Percentiles rank a stretch among this genome's conserved stretches.
Conservation (phyloP, 2,888 invertebrate genomes). For the Synergus umbraculus region DNA sequence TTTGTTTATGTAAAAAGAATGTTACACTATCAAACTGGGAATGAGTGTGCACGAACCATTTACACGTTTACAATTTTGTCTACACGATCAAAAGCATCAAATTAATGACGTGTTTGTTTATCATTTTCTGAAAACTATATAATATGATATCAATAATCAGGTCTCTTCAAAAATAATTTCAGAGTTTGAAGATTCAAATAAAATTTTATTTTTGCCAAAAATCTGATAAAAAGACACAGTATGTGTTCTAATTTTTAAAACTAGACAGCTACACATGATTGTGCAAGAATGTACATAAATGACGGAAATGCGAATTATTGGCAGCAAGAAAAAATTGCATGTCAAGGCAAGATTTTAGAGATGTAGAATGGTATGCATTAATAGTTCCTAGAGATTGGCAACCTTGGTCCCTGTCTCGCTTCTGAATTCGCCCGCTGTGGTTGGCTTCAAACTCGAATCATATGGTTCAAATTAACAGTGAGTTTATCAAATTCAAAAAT, state of each 20-base stretch:
- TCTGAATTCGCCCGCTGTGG: conserved; percentile 70
- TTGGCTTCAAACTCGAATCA: conserved; percentile 60
- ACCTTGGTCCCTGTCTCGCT: conserved; percentile 76
- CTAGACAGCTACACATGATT: neutral
- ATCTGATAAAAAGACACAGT: too few relatives aligned
- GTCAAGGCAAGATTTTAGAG: conserved; percentile 10
- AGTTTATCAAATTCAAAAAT: neutral
- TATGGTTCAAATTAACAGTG: conserved; percentile 8
- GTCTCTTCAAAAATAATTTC: too few relatives aligned
- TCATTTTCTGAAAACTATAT: too few relatives aligned
- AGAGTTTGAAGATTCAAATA: too few relatives aligned
- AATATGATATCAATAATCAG: too few relatives aligned
- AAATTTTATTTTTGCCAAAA: too few relatives aligned
- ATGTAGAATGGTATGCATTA: conserved; percentile 31
- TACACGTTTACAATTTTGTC: too few relatives aligned
- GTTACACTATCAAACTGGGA: neutral
- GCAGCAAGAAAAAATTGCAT: conserved; percentile 30
- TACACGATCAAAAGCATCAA: too few relatives aligned
- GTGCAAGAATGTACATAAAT: conserved; percentile 4
- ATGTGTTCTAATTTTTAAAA: neutral
- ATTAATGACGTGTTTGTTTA: too few relatives aligned
- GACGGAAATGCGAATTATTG: conserved; percentile 10
- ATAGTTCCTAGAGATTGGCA: conserved; percentile 68
- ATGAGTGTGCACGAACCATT: neutral
- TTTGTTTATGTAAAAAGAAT: neutral